Percentiles rank a stretch among this genome's conserved stretches.
Evolutionary conservation across 2,888 invertebrate species (phyloP).

Genomic region (Hydrotaea cyrtoneurina): DNA sequence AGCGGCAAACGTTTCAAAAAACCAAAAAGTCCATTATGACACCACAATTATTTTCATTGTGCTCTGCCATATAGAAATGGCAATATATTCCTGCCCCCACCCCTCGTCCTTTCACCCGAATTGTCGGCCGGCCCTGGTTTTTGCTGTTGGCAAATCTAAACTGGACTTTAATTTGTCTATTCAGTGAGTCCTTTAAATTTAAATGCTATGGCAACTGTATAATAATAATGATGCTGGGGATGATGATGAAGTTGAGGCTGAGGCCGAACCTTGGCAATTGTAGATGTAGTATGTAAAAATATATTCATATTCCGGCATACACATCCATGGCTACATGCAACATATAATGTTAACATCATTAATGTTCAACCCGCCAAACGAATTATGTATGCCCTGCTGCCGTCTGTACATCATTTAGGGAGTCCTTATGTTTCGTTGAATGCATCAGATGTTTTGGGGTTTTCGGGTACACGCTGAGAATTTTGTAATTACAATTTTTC

Average conservation of each 20-base stretch:
- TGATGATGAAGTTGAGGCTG: neutral
- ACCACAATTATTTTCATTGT: constrained; percentile 64
- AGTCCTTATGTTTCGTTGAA: neutral
- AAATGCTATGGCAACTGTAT: neutral
- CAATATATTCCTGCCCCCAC: neutral
- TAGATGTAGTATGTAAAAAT: neutral
- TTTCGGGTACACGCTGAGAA: neutral
- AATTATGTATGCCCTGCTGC: constrained; percentile 7
- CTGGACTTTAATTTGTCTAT: neutral
- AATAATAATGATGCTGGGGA: neutral
- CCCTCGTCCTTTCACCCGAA: constrained; percentile 1
- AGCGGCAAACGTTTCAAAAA: neutral
- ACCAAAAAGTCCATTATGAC: constrained; percentile 47
- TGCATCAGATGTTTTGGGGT: neutral
- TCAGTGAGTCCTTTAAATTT: neutral
- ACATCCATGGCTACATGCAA: neutral
- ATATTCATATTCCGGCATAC: neutral
- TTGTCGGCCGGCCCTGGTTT: neutral
- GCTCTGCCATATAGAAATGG: constrained; percentile 14
- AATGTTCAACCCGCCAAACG: constrained; percentile 33
- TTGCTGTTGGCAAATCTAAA: neutral
- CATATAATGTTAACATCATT: constrained; percentile 43
- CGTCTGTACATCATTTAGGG: neutral
- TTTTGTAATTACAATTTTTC: neutral
- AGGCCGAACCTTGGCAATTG: neutral